phyloP scores from a whole-genome alignment of 2,888 invertebrate species.

The Trissoscelio sp. region DNA sequence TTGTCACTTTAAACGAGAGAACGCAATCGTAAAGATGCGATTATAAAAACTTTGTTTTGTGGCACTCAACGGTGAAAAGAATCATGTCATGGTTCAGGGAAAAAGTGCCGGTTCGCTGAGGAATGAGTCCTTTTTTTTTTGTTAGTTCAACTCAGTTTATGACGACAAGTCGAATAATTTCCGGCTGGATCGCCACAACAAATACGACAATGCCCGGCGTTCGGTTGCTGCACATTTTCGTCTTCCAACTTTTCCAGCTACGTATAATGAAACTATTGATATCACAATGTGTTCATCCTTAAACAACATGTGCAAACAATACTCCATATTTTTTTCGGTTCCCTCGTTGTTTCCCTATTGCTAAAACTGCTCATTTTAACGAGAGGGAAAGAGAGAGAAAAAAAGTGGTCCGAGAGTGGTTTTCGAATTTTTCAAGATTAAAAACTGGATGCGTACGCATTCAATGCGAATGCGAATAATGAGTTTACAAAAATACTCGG shows the following conservation, averaged over 20 bases:
- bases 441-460: conserved; percentile 25
- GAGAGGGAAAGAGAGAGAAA: conserved; percentile 8
- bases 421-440: conserved; percentile 16
- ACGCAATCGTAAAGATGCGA: conserved; percentile 38
- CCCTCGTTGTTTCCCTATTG: neutral
- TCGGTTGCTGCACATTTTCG: conserved; percentile 35
- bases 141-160: conserved; percentile 52
- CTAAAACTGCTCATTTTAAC: conserved; percentile 12
- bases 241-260: conserved; percentile 22
- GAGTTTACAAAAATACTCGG: conserved; percentile 38
- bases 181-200: conserved; percentile 53
- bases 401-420: neutral
- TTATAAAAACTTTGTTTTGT: conserved; percentile 58
- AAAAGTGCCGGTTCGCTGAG: conserved; percentile 13
- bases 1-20: conserved; percentile 10
- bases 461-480: conserved; percentile 13
- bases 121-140: conserved; percentile 37
- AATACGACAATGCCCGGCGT: conserved; percentile 36
- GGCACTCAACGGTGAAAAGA: conserved; percentile 26
- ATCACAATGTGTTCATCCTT: conserved; percentile 52
- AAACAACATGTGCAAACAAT: conserved; percentile 58
- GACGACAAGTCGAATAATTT: conserved; percentile 64
- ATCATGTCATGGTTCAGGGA: conserved; percentile 7
- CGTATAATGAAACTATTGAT: conserved; percentile 59
- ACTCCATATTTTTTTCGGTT: conserved; percentile 4